phyloP scores from a whole-genome alignment of 2,888 invertebrate genomes.

The Ligdia adustata region DNA sequence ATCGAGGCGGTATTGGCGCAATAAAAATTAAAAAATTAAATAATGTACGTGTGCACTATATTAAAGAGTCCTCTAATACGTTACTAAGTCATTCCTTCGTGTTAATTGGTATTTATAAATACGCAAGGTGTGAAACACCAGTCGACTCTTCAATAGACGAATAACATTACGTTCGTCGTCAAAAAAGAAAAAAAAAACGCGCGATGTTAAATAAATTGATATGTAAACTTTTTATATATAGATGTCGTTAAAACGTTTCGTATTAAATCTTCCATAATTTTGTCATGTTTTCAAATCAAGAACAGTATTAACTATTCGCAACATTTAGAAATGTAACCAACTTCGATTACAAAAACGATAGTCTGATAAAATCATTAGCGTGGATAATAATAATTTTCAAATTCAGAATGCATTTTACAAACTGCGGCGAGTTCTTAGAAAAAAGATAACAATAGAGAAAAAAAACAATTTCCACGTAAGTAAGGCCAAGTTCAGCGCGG shows the following conservation, averaged over 20 bases:
- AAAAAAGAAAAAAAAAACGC: conserved; percentile 33
- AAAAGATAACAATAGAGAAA: conserved; percentile 42
- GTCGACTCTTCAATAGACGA: conserved; percentile 28
- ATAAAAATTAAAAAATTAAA: conserved; percentile 22
- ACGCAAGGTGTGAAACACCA: conserved; percentile 65
- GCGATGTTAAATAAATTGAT: conserved; percentile 25
- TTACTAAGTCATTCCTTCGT: conserved; percentile 42
- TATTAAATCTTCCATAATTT: too few species aligned
- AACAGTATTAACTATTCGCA: too few species aligned
- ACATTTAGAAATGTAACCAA: too few species aligned
- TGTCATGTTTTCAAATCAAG: too few species aligned
- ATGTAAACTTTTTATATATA: conserved; percentile 10
- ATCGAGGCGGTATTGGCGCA: conserved; percentile 10
- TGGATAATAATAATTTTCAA: background rate
- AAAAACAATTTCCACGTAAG: conserved; percentile 44
- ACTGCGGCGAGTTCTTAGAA: background rate
- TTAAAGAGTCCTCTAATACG: conserved; percentile 43
- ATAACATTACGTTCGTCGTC: conserved; percentile 33
- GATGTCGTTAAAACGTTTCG: too few species aligned
- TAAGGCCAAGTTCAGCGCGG: conserved; percentile 53
- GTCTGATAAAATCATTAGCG: too few species aligned
- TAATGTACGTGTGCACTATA: conserved; percentile 13
- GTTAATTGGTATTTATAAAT: conserved; percentile 50
- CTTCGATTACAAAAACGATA: too few species aligned
- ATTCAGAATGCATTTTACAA: background rate